Conservation (phyloP, 2,888 invertebrate genomes). For the Candidula unifasciata region DNA sequence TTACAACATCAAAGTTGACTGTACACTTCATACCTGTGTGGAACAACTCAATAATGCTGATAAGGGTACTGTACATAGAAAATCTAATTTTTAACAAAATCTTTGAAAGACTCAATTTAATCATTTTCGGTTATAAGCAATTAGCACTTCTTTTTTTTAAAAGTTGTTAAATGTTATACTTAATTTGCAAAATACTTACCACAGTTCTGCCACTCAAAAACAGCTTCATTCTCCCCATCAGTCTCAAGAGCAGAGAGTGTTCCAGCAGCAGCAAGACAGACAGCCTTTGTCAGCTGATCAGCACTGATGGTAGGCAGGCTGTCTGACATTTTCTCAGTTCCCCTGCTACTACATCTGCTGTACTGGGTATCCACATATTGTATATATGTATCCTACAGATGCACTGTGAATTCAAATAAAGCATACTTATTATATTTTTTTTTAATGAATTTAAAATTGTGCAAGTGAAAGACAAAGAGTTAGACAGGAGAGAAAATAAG, state of each 20-base stretch:
- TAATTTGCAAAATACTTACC: neutral
- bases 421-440: neutral
- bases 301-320: slow-evolving; percentile 52
- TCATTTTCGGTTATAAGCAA: no score
- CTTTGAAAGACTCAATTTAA: no score
- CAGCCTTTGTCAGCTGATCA: slow-evolving; percentile 55
- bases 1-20: no score
- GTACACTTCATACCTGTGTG: no score
- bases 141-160: no score
- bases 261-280: slow-evolving; percentile 52
- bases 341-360: neutral
- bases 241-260: slow-evolving; percentile 39
- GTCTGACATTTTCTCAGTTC: slow-evolving; percentile 46
- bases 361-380: neutral
- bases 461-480: neutral
- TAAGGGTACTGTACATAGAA: no score
- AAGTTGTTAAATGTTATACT: no score
- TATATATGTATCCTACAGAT: neutral
- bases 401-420: neutral
- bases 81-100: no score
- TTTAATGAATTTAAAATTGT: neutral
- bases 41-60: no score
- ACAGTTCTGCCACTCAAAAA: slow-evolving; percentile 11
- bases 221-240: slow-evolving; percentile 13
- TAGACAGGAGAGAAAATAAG: neutral